Base-by-base conservation (phyloP, 1,140 invertebrate genomes). In the Bradynema listronoti region DNA sequence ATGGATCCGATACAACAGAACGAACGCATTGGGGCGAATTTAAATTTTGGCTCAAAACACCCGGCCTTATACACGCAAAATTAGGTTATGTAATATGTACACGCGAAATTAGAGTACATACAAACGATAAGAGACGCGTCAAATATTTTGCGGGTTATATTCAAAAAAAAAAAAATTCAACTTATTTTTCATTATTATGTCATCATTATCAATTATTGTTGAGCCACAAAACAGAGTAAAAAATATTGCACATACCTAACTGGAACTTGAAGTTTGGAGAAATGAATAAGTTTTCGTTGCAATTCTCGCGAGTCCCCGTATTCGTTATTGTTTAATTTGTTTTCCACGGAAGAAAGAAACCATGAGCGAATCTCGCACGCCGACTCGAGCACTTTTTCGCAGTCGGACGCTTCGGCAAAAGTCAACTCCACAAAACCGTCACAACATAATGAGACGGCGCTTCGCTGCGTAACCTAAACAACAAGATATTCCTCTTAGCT, bases 341-440 rank as follows among this genome's bases (percentile, higher is more conserved):
- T 24, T 9, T 58, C 39, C 7, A 70, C n/a, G 9, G 60, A 55
- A n/a, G 58, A 25, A 14, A 34, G 11, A 5, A 70, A 30, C 11
- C 43, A 22, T 4, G 42, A 25, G n/a, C 66, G 61, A 16, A 72
- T 53, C n/a, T 53, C 42, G n/a, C 50, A 24, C 25, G 69, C 66
- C 32, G 45, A 46, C 4, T 64, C 45, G 11, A 70, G 24, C 14
- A 65, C 30, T 22, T 69, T 7, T 4, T 39, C 5, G 14, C 30
- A 39, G n/a, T 70, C 43, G 14, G 30, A 14, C 54, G 41, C 62
- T n/a, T 69, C 30, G 11, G 34, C 6, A 36, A 68, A 68, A 24
- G 34, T 11, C 9, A 68, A 61, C 33, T 71, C 67, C 9, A 68
- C 42, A 50, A 68, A 68, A 11, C 63, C 68, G 49, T 68, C 66